Conservation (phyloP, 2,113 vertebrate species). For the Chlamydotis undulata region DNA sequence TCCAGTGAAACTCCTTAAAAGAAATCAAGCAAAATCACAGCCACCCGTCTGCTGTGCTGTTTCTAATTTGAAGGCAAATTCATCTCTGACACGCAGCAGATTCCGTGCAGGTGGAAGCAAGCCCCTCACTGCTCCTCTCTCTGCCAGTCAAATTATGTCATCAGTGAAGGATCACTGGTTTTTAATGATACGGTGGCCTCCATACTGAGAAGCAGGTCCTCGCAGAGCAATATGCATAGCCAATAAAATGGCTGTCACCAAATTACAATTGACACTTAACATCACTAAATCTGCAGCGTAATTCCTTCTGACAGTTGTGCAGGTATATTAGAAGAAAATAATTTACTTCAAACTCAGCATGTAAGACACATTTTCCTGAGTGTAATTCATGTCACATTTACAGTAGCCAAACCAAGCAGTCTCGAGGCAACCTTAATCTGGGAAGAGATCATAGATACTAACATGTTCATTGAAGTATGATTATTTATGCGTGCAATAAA, state of each 20-base stretch:
- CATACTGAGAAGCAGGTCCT: conserved; percentile 81
- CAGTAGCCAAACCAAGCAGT: conserved; percentile 79
- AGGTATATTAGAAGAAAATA: conserved; percentile 86
- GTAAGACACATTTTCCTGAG: conserved; percentile 79
- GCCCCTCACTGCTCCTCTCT: conserved; percentile 81
- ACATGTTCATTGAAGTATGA: conserved; percentile 78
- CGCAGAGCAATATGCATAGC: conserved; percentile 81
- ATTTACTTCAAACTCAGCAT: conserved; percentile 82
- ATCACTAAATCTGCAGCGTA: conserved; percentile 84
- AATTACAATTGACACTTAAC: conserved; percentile 88
- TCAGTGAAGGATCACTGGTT: conserved; percentile 89
- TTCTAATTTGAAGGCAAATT: conserved; percentile 95
- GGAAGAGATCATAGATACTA: conserved; percentile 76
- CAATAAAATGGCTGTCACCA: conserved; percentile 87
- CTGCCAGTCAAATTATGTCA: conserved; percentile 90
- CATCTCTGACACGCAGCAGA: conserved; percentile 88
- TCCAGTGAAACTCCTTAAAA: conserved; percentile 81
- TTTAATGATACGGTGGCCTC: conserved; percentile 87
- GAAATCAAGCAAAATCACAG: conserved; percentile 85
- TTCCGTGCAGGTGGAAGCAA: conserved; percentile 87
- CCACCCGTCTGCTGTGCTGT: conserved; percentile 89
- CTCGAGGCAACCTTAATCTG: conserved; percentile 76
- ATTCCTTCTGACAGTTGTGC: conserved; percentile 85
- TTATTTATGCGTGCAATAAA: conserved; percentile 80
- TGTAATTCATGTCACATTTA: conserved; percentile 82